These are phyloP conservation scores for Drosophila truncata DNA, from an alignment of 1,140 invertebrate species.

Conservation along the genomic window DNA sequence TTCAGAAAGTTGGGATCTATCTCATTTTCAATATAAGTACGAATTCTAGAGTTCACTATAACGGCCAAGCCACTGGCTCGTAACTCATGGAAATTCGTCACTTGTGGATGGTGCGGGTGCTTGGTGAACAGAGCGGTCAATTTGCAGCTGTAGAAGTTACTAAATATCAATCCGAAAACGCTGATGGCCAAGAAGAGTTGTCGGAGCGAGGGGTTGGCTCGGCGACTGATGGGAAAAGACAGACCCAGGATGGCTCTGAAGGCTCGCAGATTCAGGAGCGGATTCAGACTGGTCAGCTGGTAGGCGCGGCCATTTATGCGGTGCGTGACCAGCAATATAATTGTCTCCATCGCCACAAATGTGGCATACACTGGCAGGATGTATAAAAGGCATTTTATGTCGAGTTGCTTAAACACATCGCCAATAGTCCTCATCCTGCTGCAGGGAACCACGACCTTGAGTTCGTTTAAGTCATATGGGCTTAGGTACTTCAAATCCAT, in stretches of 20 bases:
- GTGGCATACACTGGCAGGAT: slow-evolving; percentile 26
- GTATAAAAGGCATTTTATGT: neutral
- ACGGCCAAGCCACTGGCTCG: slow-evolving; percentile 30
- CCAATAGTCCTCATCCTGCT: neutral
- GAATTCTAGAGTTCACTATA: neutral
- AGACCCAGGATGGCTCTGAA: slow-evolving; percentile 41
- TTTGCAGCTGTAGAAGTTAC: slow-evolving; percentile 47
- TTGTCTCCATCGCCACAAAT: slow-evolving; percentile 30
- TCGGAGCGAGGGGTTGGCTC: neutral
- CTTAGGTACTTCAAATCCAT: neutral
- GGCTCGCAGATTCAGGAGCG: slow-evolving; percentile 40
- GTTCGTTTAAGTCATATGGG: neutral
- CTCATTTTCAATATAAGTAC: neutral
- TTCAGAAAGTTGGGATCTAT: neutral
- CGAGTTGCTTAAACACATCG: slow-evolving; percentile 9
- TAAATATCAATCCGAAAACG: slow-evolving; percentile 48
- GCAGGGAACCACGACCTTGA: slow-evolving; percentile 47
- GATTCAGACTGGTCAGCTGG: neutral
- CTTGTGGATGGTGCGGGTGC: neutral
- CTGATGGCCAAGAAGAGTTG: slow-evolving; percentile 51
- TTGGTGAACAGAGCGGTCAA: slow-evolving; percentile 48
- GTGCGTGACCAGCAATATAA: neutral
- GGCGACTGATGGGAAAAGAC: slow-evolving; percentile 10
- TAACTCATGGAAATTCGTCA: slow-evolving; percentile 41
- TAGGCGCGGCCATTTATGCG: neutral